phyloP scores from a whole-genome alignment of 2,797 vertebrate genomes.

The Oreortyx pictus region DNA sequence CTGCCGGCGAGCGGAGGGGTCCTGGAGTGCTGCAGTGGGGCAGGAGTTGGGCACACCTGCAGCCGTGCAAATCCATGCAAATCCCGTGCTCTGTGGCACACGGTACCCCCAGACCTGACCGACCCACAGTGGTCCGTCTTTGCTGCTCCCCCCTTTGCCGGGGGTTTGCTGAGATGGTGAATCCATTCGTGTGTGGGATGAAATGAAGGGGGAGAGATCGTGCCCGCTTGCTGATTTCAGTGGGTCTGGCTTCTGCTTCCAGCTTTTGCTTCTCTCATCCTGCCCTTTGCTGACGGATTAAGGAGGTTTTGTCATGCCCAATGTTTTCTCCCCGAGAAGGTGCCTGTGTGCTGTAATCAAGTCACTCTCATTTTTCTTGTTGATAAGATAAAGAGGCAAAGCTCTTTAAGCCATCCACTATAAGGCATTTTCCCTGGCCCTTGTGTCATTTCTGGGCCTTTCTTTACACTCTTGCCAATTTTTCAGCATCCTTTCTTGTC shows the following conservation, averaged over 20 bases:
- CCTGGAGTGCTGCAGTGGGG: neutral
- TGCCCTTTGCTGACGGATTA: conserved; percentile 39
- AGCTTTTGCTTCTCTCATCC: neutral
- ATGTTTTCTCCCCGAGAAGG: neutral
- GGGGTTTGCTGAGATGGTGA: neutral
- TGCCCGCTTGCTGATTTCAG: neutral
- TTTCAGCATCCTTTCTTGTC: conserved; percentile 15
- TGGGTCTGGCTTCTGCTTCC: conserved; percentile 23
- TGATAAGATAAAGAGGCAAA: conserved; percentile 51
- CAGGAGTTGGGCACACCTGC: neutral
- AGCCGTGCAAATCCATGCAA: neutral
- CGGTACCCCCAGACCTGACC: neutral
- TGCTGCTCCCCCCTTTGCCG: neutral
- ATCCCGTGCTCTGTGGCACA: accelerated
- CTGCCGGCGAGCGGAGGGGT: neutral
- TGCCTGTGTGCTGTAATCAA: conserved; percentile 28
- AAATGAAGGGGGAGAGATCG: neutral
- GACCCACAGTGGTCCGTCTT: neutral
- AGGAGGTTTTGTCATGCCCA: neutral
- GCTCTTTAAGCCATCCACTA: conserved; percentile 3
- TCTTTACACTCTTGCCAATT: neutral
- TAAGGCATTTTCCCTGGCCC: conserved; percentile 4
- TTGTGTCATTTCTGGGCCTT: neutral
- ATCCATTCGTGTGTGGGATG: accelerated
- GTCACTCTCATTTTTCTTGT: conserved; percentile 58